phyloP scores from a whole-genome alignment of 2,888 invertebrate genomes.

The Eupithecia pulchellata region DNA sequence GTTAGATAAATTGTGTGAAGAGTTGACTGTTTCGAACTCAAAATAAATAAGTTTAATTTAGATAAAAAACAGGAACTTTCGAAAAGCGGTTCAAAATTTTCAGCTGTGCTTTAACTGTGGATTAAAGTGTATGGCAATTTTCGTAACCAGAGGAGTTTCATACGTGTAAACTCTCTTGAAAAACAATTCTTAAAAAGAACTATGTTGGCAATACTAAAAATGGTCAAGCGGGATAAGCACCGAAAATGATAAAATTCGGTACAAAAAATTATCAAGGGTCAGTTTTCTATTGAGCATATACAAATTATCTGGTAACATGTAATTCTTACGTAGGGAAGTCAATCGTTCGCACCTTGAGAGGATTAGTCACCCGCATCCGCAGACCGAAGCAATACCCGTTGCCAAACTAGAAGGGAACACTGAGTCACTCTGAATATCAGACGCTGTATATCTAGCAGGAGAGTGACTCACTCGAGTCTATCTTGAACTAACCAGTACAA shows the following conservation, averaged over 20 bases:
- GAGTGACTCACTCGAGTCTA: slow-evolving; percentile 42
- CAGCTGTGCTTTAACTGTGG: no score
- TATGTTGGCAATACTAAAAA: no score
- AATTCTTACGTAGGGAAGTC: background rate
- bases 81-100: background rate
- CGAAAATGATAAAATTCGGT: no score
- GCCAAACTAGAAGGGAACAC: slow-evolving; percentile 54
- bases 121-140: no score
- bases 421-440: slow-evolving; percentile 31
- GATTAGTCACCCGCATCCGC: slow-evolving; percentile 57
- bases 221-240: no score
- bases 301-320: background rate
- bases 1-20: background rate
- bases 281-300: no score
- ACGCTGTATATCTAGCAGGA: slow-evolving; percentile 26
- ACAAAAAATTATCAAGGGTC: no score
- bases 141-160: no score
- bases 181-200: no score
- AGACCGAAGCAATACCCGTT: slow-evolving; percentile 55
- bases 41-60: background rate
- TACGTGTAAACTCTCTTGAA: no score
- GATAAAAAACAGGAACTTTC: background rate
- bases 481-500: slow-evolving; percentile 42
- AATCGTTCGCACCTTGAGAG: slow-evolving; percentile 9
- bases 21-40: background rate